These are phyloP conservation scores for Hetaerina titia DNA, from an alignment of 2,888 invertebrate genomes.

Conservation along the genomic window DNA sequence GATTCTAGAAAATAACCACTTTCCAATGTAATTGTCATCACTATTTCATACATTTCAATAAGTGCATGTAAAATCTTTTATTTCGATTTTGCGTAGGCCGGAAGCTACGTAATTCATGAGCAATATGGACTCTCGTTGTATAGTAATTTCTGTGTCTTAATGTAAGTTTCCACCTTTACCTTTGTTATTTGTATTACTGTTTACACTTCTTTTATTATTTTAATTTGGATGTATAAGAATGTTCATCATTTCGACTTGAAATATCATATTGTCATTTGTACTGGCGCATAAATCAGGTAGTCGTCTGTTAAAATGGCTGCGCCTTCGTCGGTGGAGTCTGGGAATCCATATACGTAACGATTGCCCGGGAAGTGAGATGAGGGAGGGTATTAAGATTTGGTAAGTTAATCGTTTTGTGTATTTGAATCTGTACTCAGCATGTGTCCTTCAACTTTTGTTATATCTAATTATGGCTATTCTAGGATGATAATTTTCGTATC, in stretches of 20 bases:
- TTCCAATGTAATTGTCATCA: too few relatives aligned
- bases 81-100: background rate
- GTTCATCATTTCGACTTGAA: background rate
- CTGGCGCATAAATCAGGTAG: background rate
- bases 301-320: conserved; percentile 51
- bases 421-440: background rate
- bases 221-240: background rate
- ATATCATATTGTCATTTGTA: background rate
- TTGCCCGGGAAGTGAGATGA: conserved; percentile 49
- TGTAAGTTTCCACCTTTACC: background rate
- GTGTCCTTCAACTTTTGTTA: too few relatives aligned
- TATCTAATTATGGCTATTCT: background rate
- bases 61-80: too few relatives aligned
- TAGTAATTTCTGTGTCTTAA: conserved; percentile 2
- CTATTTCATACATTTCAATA: too few relatives aligned
- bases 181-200: background rate
- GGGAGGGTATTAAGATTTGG: conserved; percentile 51
- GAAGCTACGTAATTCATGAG: conserved; percentile 45
- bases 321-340: conserved; percentile 32
- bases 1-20: too few relatives aligned
- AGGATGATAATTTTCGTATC: background rate
- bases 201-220: background rate
- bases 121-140: background rate
- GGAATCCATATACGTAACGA: background rate
- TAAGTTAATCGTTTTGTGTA: background rate